Conservation (phyloP, 2,797 vertebrate genomes). For the Neosilurus mollespiculum region DNA sequence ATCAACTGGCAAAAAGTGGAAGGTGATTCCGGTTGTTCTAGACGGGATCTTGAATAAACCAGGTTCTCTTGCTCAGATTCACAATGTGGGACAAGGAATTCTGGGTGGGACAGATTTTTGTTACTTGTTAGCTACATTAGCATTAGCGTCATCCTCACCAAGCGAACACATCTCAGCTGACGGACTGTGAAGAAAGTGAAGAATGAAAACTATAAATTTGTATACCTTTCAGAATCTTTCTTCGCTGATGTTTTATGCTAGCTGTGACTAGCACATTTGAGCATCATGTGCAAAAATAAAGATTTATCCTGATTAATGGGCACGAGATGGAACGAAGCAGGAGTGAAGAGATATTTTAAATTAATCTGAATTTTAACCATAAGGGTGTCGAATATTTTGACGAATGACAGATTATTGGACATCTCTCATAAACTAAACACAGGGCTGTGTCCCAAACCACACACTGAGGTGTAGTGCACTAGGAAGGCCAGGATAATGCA, state of each 20-base stretch:
- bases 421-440: neutral
- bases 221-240: neutral
- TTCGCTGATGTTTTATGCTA: neutral
- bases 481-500: neutral
- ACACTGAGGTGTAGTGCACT: neutral
- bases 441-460: neutral
- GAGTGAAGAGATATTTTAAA: neutral
- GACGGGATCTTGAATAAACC: neutral
- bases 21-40: neutral
- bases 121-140: neutral
- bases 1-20: neutral
- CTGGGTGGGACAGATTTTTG: neutral
- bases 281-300: neutral
- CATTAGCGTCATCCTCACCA: neutral
- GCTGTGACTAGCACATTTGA: neutral
- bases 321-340: neutral
- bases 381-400: neutral
- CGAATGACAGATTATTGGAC: neutral
- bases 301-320: neutral
- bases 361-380: neutral
- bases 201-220: neutral
- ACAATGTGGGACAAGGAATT: neutral
- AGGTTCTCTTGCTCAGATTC: neutral
- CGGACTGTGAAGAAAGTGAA: neutral
- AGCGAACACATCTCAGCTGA: neutral